These are phyloP conservation scores for Caligus rogercresseyi DNA, from an alignment of 1,140 invertebrate species.

Conservation along the genomic window DNA sequence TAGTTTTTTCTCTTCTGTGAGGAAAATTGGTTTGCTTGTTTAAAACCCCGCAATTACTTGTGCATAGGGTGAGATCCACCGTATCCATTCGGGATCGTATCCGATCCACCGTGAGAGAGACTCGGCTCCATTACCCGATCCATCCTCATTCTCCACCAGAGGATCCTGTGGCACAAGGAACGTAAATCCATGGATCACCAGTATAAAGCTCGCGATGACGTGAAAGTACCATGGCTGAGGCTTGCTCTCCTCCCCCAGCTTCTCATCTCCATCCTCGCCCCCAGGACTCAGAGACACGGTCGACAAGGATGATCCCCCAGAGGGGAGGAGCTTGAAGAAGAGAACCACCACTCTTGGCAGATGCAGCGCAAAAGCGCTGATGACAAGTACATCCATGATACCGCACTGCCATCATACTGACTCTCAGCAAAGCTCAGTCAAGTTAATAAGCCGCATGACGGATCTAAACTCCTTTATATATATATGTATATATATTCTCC, in stretches of 20 bases:
- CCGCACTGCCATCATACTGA: conserved; percentile 14
- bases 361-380: not conserved
- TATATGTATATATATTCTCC: too few species aligned
- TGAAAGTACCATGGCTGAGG: conserved; percentile 18
- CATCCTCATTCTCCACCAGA: not conserved
- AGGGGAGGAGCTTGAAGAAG: not conserved
- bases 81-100: conserved; percentile 10
- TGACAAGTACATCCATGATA: conserved; percentile 16
- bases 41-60: not conserved
- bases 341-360: not conserved
- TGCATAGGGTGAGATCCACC: conserved; percentile 5
- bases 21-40: not conserved
- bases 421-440: too few species aligned
- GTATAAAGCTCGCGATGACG: conserved; percentile 8
- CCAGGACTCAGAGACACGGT: too few species aligned
- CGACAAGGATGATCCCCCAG: too few species aligned
- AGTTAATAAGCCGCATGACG: too few species aligned
- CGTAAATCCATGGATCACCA: conserved; percentile 11
- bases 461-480: too few species aligned
- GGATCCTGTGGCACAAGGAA: conserved; percentile 14
- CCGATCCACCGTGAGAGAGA: conserved; percentile 1
- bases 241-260: conserved; percentile 6
- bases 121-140: not conserved
- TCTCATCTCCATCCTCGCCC: not conserved
- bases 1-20: too few species aligned